A percentile compares a stretch with the other conserved stretches of the same genome.
These are phyloP conservation scores for Neria commutata DNA, from an alignment of 2,888 invertebrate genomes.

Conservation along the genomic window DNA sequence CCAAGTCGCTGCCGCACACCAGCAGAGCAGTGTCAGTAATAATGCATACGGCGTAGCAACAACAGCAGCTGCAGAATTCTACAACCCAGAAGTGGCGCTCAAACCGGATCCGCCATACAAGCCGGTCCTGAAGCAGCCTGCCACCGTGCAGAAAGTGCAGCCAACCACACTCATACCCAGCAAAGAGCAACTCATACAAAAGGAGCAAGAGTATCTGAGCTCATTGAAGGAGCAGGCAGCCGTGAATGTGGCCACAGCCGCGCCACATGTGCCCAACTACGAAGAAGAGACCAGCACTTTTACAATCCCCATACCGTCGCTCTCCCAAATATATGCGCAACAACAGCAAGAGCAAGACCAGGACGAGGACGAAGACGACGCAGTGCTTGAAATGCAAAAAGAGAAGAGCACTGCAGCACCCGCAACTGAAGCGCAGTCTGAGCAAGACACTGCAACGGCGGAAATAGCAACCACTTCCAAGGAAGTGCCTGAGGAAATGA, in stretches of 20 bases:
- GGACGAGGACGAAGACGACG: constrained; percentile 39
- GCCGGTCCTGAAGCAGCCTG: not conserved
- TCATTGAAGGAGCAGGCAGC: not conserved
- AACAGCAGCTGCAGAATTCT: constrained; percentile 12
- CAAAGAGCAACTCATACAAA: constrained; percentile 32
- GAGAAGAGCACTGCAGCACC: constrained; percentile 19
- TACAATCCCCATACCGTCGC: constrained; percentile 36
- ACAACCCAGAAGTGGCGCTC: not conserved
- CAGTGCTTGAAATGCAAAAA: constrained; percentile 36
- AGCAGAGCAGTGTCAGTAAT: constrained; percentile 2
- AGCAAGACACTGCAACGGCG: constrained; percentile 23
- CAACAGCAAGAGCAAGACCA: constrained; percentile 46
- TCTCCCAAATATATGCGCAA: constrained; percentile 45
- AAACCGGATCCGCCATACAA: not conserved
- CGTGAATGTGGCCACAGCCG: not conserved
- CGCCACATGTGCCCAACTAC: no score
- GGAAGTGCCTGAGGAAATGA: not conserved
- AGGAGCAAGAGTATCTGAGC: constrained; percentile 21
- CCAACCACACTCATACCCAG: constrained; percentile 33
- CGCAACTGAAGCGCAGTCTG: constrained; percentile 13
- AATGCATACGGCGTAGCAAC: not conserved
- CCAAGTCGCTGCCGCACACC: constrained; percentile 2
- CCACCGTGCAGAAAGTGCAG: constrained; percentile 15
- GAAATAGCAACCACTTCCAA: not conserved
- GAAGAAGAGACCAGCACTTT: constrained; percentile 35